Evolutionary conservation across 2,797 vertebrate species (phyloP).

Genomic region (Rhabdophis nuchalis): DNA sequence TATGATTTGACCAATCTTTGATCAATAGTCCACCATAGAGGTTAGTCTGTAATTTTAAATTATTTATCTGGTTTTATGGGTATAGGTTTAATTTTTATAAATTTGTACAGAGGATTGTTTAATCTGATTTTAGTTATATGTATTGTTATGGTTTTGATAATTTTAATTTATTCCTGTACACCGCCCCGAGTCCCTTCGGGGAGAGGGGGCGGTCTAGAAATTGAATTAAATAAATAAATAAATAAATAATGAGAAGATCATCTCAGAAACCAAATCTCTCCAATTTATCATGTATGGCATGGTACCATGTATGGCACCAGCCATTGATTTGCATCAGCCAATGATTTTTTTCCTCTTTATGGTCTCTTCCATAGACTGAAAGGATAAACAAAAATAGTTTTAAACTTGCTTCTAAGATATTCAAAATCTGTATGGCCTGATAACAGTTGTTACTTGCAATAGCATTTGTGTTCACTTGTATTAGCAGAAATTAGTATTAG

Average conservation of each 20-base stretch:
- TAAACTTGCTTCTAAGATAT: neutral
- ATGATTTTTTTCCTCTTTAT: neutral
- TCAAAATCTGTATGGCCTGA: neutral
- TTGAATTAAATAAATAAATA: no score
- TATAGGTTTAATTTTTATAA: no score
- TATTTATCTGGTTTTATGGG: no score
- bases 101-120: no score
- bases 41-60: no score
- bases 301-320: neutral
- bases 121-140: no score
- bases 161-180: no score
- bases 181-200: no score
- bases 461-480: neutral
- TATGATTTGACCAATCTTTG: neutral
- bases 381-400: neutral
- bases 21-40: neutral
- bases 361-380: neutral
- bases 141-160: no score
- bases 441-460: neutral
- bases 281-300: neutral
- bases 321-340: neutral
- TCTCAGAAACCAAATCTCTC: neutral
- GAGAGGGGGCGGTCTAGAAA: no score
- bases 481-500: neutral
- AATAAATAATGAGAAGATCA: no score